Evolutionary conservation across 2,888 invertebrate species (phyloP), one percentile per base, ranked within the genome.

Genomic region (Tipula vernalis): DNA sequence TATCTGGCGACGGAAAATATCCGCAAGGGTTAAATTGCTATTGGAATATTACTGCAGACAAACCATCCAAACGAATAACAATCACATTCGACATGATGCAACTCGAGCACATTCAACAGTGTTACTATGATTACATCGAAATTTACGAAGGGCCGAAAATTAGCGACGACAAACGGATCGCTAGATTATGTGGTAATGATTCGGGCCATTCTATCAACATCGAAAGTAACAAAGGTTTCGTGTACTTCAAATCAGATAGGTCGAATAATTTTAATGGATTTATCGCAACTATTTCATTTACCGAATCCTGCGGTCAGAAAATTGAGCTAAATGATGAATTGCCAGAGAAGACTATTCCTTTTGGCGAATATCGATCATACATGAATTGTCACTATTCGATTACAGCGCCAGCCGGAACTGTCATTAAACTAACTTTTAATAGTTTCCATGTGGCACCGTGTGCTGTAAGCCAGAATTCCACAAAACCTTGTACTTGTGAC

Each of bases 321-420:
- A 91, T 96, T n/a, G 92, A 93, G 87, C 89, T 96, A 87, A 93
- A 92, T 0, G 28, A 88, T 1, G 88, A 89, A 0, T 89, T 90
- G 36, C 88, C 88, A 5, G 89, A 90, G 0, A 90, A 91, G 87
- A 89, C 90, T 5, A 87, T 89, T 10, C 88, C 89, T 71, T 89
- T 87, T 85, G 91, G 92, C 36, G 90, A 90, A 1, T 96, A 96
- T 89, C 95, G 95, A 88, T 91, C 93, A 57, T 92, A 93, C 88
- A 92, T 97, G 88, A 95, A 97, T 88, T 98, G 98, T 89, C 92
- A 93, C 86, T 98, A 97, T 96, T 90, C 91, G 5, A 92, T 98
- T 71, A 91, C 90, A 86, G 95, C 94, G 0, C 92, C 93, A 0
- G 89, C 89, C 0, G 94, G 94, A 87, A 93, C 94, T 88, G 92